A percentile compares a stretch with the other conserved stretches of the same genome.
phyloP scores from a whole-genome alignment of 2,113 vertebrate genomes.

The Hippocampus mohnikei region DNA sequence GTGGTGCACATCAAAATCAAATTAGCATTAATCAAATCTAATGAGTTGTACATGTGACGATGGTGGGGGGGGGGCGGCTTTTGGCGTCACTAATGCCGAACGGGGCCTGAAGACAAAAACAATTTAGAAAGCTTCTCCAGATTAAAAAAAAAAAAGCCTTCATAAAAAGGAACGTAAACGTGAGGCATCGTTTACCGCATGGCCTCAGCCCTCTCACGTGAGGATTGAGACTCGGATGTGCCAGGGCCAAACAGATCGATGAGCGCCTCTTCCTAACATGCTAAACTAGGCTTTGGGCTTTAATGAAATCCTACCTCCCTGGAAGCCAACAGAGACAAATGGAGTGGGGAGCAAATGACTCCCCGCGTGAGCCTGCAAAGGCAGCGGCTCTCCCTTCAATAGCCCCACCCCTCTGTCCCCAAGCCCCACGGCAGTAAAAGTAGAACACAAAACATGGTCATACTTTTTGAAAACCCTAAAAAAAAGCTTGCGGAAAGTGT shows the following conservation, averaged over 20 bases:
- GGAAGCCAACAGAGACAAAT: slow-evolving; percentile 34
- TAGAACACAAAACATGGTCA: slow-evolving; percentile 8
- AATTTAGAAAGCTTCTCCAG: slow-evolving; percentile 9
- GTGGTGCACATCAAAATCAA: not conserved
- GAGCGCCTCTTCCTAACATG: slow-evolving; percentile 43
- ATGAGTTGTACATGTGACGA: not conserved
- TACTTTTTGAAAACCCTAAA: too few species aligned
- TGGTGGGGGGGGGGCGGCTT: not conserved
- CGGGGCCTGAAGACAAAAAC: slow-evolving; percentile 7
- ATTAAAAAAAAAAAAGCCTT: slow-evolving; percentile 18
- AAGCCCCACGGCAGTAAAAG: slow-evolving; percentile 8
- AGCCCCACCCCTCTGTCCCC: not conserved
- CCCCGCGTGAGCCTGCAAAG: slow-evolving; percentile 29
- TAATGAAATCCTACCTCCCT: slow-evolving; percentile 47
- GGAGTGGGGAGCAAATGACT: slow-evolving; percentile 23
- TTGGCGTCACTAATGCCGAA: not conserved
- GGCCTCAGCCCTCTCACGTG: slow-evolving; percentile 16
- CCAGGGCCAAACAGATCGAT: slow-evolving; percentile 52
- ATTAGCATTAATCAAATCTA: not conserved
- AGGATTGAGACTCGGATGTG: slow-evolving; percentile 12
- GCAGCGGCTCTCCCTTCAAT: slow-evolving; percentile 38
- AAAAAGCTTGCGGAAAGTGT: slow-evolving; percentile 8
- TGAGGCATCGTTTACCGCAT: slow-evolving; percentile 21
- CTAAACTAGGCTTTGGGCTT: slow-evolving; percentile 45
- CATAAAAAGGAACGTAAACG: not conserved